Base-by-base conservation (phyloP, 2,113 vertebrate genomes). In the Stegastes partitus region DNA sequence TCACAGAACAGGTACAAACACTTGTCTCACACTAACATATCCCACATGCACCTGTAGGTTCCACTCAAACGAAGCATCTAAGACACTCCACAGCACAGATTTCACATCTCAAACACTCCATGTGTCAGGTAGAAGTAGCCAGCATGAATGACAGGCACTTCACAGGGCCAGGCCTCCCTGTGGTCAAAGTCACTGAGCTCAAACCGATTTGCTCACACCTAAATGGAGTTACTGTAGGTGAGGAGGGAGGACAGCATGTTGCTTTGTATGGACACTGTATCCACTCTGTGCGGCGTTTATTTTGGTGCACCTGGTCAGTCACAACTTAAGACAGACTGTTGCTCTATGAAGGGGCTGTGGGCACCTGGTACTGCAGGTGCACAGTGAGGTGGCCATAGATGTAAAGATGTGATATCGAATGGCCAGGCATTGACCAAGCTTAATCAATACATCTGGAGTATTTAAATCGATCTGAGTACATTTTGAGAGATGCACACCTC, bases 291-390 rank as follows among this genome's bases (percentile, higher is more conserved):
- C 44, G 19, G 68, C 44, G 19, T 67, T 82, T 81, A 74, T 68
- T 68, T 25, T 28, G 25, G 57, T 54, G 70, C 57, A 74, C 47
- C 70, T 72, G 71, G 51, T 73, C 65, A 75, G 39, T 76, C 54
- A 58, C 31, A 68, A 21, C 28, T 45, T 23, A 25, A 69, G 66
- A 67, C 79, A 83, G 42, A 22, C 42, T 23, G 7, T 9, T n/a
- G 15, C 34, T 58, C 34, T 74, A 22, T 42, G 54, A 54, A 28
- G 4, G 58, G 54, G 25, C 62, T 67, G 58, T 28, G 63, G 65
- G 26, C 80, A 90, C 84, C 85, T 86, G 42, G 79, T 57, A 25
- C 56, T 75, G 79, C 85, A 91, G 87, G 87, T 89, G 84, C 73
- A 86, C 47, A 19, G 16, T 2, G 5, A 26, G 11, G 23, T 39